Percentiles rank a stretch among this genome's conserved stretches.
phyloP scores from a whole-genome alignment of 2,797 vertebrate species.

The Peromyscus aztecus region DNA sequence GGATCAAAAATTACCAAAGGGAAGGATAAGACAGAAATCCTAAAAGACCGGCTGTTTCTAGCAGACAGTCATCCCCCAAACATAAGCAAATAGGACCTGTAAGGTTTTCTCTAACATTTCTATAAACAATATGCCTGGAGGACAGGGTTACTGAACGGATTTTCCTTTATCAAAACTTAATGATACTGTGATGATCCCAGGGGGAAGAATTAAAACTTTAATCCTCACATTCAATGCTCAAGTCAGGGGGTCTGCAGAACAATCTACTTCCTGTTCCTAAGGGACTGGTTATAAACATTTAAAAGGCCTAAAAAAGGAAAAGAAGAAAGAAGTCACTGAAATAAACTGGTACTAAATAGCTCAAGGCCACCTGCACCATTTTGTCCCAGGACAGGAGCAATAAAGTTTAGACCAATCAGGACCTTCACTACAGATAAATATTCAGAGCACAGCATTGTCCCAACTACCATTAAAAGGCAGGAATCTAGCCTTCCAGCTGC shows the following conservation, averaged over 20 bases:
- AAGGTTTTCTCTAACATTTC: not conserved
- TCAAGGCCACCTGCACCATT: not conserved
- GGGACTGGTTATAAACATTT: not conserved
- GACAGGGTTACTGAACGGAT: not conserved
- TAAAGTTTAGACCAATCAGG: not conserved
- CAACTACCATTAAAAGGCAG: not conserved
- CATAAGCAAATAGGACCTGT: not conserved
- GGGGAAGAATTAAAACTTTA: not conserved
- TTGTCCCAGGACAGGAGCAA: not conserved
- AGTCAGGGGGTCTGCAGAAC: not conserved
- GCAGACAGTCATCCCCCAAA: not conserved
- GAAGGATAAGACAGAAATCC: conserved; percentile 16
- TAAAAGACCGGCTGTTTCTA: not conserved
- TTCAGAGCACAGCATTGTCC: not conserved
- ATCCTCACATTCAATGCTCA: not conserved
- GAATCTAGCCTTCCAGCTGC: not conserved
- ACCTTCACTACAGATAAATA: not conserved
- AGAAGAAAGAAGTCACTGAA: not conserved
- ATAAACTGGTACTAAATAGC: conserved; percentile 1
- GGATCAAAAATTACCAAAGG: conserved; percentile 65
- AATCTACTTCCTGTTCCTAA: not conserved
- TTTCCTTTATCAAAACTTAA: not conserved
- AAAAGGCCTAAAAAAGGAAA: not conserved
- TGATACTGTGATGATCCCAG: not conserved
- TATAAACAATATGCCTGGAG: not conserved